phyloP scores from a whole-genome alignment of 2,888 invertebrate genomes.

The Cremastinae sp. region DNA sequence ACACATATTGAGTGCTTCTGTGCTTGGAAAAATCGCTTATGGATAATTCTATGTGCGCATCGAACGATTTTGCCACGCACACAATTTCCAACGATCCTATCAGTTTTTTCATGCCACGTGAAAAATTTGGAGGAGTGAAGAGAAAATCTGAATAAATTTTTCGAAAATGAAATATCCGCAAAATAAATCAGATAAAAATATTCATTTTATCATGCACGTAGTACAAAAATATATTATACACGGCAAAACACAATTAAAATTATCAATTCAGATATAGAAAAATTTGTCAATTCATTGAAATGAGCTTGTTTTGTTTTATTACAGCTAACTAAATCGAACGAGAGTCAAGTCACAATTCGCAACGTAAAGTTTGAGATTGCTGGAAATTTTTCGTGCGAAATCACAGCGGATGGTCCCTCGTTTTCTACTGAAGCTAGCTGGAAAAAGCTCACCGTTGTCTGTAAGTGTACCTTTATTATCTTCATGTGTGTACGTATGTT shows the following conservation, averaged over 20 bases:
- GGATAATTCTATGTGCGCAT: constrained; percentile 20
- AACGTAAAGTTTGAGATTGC: constrained; percentile 86
- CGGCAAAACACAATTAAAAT: no score
- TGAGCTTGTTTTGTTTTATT: constrained; percentile 65
- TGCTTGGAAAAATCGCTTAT: constrained; percentile 21
- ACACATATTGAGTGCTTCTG: constrained; percentile 6
- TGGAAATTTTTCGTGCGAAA: constrained; percentile 91
- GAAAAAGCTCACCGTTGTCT: constrained; percentile 87
- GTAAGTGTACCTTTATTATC: no score
- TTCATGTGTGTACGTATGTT: no score
- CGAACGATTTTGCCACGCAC: neutral
- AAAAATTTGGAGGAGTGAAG: neutral
- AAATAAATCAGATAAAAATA: no score
- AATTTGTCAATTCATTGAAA: neutral
- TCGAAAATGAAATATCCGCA: no score
- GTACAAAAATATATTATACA: no score
- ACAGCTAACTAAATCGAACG: constrained; percentile 87
- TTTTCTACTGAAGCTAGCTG: constrained; percentile 86
- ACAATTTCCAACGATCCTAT: neutral
- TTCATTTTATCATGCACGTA: no score
- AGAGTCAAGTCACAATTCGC: constrained; percentile 87
- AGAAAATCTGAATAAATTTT: no score
- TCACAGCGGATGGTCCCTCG: constrained; percentile 87
- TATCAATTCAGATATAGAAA: no score
- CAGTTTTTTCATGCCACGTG: constrained; percentile 3